Evolutionary conservation across 2,113 vertebrate species (phyloP), one percentile per base, ranked within the genome.

Genomic region (Ondatra zibethicus): DNA sequence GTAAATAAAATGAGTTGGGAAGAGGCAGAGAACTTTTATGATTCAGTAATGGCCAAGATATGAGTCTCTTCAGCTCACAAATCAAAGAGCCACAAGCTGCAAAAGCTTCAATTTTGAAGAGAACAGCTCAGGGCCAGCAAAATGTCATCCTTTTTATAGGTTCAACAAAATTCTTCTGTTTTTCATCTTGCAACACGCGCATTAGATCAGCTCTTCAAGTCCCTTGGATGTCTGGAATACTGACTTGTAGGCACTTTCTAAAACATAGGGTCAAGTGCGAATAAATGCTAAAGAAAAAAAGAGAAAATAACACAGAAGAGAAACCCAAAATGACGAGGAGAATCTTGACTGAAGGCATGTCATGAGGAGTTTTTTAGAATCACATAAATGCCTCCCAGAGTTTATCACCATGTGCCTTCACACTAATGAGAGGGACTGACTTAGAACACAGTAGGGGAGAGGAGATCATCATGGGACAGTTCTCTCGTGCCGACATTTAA

Each of bases 111-210:
- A 82, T 97, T 98, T 97, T 2, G 89, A 98, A 98, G 77, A 97
- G 86, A 97, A 95, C 95, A 97, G 96, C 96, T 98, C 96, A 98
- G 97, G 98, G 98, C 96, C 96, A 97, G 97, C 96, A 98, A 98
- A 98, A 98, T 97, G 97, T 98, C 97, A 98, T 95, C 87, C 76
- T 98, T 98, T 98, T 98, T 97, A 98, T 97, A 98, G 89, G 97
- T 98, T 98, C 97, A 97, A 97, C 96, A 98, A 97, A 98, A 97
- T 93, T 96, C 94, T 96, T 97, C 96, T 97, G 91, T 97, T 98
- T 98, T 98, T 98, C 96, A 98, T 98, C 95, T 98, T 92, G 97
- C 97, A 98, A 78, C 93, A 97, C 77, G 98, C 96, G 96, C 93
- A 97, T 98, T 98, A 98, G 97, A 97, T 88, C 45, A 98, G 97